phyloP scores from a whole-genome alignment of 1,140 invertebrate genomes.

The Pemphigus obesinymphae region DNA sequence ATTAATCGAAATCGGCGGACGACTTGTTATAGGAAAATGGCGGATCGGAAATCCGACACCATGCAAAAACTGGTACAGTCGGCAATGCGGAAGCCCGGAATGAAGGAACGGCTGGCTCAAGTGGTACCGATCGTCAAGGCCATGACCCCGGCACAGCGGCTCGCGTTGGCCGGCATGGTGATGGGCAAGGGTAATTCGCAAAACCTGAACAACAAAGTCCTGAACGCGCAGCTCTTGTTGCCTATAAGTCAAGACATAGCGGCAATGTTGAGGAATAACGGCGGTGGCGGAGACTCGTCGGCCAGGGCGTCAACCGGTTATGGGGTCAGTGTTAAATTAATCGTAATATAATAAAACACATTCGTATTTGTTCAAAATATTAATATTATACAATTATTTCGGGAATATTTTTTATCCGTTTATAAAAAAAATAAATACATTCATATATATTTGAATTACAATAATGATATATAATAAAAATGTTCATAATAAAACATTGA shows the following conservation, averaged over 20 bases:
- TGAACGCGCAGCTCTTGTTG: constrained; percentile 57
- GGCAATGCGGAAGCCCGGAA: constrained; percentile 54
- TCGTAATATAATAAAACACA: too few species aligned
- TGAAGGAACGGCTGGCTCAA: constrained; percentile 47
- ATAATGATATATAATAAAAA: too few species aligned
- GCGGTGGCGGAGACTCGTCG: constrained; percentile 50
- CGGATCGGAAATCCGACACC: constrained; percentile 8
- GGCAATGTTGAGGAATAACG: constrained; percentile 54
- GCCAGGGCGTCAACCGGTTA: constrained; percentile 41
- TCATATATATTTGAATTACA: too few species aligned
- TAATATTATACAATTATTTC: too few species aligned
- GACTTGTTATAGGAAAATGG: neutral
- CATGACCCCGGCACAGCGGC: constrained; percentile 58
- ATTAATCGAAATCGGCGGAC: too few species aligned
- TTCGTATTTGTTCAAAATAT: too few species aligned
- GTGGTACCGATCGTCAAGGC: constrained; percentile 61
- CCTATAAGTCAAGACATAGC: constrained; percentile 63
- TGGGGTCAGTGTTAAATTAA: constrained; percentile 22
- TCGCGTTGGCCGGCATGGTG: constrained; percentile 59
- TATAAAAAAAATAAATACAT: too few species aligned
- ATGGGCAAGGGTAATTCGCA: constrained; percentile 53
- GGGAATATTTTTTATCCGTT: too few species aligned
- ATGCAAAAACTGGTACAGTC: constrained; percentile 51
- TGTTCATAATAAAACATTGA: too few species aligned
- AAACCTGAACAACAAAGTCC: constrained; percentile 52